These are phyloP conservation scores for Chondrilla cf. caribensis DNA, from an alignment of 37 sponge, comb jelly and placozoan species.

Conservation along the genomic window DNA sequence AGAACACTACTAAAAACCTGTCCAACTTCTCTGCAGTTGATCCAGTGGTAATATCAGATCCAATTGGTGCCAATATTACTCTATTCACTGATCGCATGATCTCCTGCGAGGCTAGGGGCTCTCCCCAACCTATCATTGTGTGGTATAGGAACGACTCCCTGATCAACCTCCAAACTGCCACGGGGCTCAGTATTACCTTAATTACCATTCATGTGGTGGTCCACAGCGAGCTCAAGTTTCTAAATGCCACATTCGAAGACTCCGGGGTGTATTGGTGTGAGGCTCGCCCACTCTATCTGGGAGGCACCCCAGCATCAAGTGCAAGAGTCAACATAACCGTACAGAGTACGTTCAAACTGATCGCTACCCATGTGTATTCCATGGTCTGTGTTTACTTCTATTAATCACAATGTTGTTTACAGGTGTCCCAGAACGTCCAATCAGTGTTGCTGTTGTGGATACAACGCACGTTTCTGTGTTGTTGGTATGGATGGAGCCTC, in stretches of 20 bases:
- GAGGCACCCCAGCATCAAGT: neutral
- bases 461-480: constrained; percentile 24
- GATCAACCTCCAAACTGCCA: neutral
- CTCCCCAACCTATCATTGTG: constrained; percentile 28
- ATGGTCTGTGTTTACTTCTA: no score
- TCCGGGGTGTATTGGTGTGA: constrained; percentile 51
- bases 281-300: neutral
- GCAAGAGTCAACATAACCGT: constrained; percentile 23
- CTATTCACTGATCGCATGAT: neutral
- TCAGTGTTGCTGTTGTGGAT: constrained; percentile 12
- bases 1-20: no score
- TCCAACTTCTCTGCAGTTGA: no score
- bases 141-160: constrained; percentile 60
- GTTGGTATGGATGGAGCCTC: constrained; percentile 55
- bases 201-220: constrained; percentile 12
- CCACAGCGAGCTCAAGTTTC: constrained; percentile 22
- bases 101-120: constrained; percentile 38
- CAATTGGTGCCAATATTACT: constrained; percentile 21
- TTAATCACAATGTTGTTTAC: no score
- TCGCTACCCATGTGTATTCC: no score
- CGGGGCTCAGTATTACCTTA: neutral
- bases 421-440: constrained; percentile 42
- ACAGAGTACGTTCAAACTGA: constrained; percentile 49
- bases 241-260: constrained; percentile 27
- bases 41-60: constrained; percentile 28